A percentile compares a stretch with the other conserved stretches of the same genome.
Evolutionary conservation across 2,113 vertebrate genomes (phyloP).

Genomic region (Shinisaurus crocodilurus): DNA sequence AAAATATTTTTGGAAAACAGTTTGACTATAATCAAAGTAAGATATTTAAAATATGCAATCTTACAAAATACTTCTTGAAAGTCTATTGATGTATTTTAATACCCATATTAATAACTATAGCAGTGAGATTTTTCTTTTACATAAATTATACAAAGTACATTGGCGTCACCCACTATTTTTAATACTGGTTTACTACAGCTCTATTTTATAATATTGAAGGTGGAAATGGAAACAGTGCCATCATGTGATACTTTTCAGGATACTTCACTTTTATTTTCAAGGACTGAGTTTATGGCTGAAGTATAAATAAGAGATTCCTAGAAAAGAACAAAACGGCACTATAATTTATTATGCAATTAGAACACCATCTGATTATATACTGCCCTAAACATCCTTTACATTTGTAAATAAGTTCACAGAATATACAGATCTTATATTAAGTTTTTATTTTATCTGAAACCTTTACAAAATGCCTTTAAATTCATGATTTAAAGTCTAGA

Average conservation of each 20-base stretch:
- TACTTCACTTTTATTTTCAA: conserved; percentile 84
- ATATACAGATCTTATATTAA: conserved; percentile 23
- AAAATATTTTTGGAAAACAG: conserved; percentile 52
- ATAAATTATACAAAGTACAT: conserved; percentile 76
- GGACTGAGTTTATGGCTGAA: conserved; percentile 64
- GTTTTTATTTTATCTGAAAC: conserved; percentile 33
- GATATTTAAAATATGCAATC: conserved; percentile 68
- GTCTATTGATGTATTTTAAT: conserved; percentile 67
- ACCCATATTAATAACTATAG: conserved; percentile 64
- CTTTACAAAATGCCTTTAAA: conserved; percentile 41
- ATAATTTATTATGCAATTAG: conserved; percentile 52
- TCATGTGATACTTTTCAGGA: conserved; percentile 97
- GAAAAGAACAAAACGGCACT: conserved; percentile 41
- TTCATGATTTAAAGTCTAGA: conserved; percentile 53
- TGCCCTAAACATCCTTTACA: conserved; percentile 48
- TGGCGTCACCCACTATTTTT: conserved; percentile 72
- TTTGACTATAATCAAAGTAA: conserved; percentile 63
- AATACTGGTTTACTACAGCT: conserved; percentile 81
- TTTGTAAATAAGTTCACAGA: conserved; percentile 42
- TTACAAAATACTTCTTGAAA: conserved; percentile 69
- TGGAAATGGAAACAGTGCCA: conserved; percentile 99
- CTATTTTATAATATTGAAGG: conserved; percentile 82
- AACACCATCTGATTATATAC: conserved; percentile 25
- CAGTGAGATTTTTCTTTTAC: conserved; percentile 75
- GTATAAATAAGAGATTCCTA: conserved; percentile 65